phyloP scores from a whole-genome alignment of 2,113 vertebrate species.

The Corythoichthys intestinalis region DNA sequence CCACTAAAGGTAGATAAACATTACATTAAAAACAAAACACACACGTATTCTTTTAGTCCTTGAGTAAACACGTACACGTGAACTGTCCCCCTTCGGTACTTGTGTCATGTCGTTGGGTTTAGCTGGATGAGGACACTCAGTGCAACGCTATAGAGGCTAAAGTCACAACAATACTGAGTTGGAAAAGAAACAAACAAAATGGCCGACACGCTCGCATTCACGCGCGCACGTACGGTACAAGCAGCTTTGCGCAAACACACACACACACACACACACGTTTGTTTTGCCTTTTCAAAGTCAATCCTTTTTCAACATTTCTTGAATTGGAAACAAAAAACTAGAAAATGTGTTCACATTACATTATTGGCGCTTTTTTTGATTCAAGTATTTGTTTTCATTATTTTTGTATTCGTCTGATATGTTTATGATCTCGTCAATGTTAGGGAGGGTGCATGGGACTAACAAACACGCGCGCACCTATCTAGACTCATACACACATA shows the following conservation, averaged over 20 bases:
- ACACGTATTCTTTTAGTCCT: conserved; percentile 83
- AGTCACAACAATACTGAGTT: conserved; percentile 69
- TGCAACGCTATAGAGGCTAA: conserved; percentile 93
- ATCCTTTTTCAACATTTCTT: conserved; percentile 44
- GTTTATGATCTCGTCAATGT: conserved; percentile 69
- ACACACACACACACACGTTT: conserved; percentile 60
- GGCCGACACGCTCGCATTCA: conserved; percentile 40
- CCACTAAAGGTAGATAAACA: conserved; percentile 93
- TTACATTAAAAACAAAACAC: conserved; percentile 73
- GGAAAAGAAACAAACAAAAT: conserved; percentile 45
- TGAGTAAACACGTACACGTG: conserved; percentile 98
- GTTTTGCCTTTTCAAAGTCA: conserved; percentile 52
- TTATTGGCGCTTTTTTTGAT: conserved; percentile 94
- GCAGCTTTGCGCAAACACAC: conserved; percentile 76
- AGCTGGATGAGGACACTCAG: conserved; percentile 91
- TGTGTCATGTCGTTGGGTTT: conserved; percentile 74
- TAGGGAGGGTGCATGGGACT: conserved; percentile 34
- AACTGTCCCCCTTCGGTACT: conserved; percentile 86
- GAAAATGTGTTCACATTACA: conserved; percentile 93
- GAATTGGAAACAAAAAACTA: conserved; percentile 76
- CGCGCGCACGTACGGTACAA: conserved; percentile 67
- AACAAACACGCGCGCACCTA: conserved; percentile 35
- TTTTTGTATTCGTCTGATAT: conserved; percentile 82
- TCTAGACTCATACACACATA: conserved; percentile 55
- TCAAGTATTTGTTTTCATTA: conserved; percentile 97